These are phyloP conservation scores for Platycheirus albimanus DNA, from an alignment of 2,888 invertebrate genomes.

Conservation along the genomic window DNA sequence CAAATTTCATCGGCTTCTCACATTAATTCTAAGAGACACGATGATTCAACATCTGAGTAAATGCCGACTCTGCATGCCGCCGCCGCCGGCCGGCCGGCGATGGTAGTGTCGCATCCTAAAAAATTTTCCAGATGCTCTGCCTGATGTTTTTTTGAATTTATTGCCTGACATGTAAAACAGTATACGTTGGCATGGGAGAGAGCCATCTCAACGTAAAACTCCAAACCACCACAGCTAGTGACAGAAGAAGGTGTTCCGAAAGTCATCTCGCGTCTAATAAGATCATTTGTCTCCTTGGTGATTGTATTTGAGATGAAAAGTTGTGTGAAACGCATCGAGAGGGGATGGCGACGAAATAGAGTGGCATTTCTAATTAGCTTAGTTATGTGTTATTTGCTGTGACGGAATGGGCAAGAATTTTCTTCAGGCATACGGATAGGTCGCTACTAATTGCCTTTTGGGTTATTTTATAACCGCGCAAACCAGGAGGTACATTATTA, in stretches of 20 bases:
- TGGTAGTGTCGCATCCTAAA: not conserved
- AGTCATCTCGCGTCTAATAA: slow-evolving; percentile 73
- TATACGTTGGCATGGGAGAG: slow-evolving; percentile 52
- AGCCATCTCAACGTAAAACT: slow-evolving; percentile 4
- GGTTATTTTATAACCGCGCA: slow-evolving; percentile 68
- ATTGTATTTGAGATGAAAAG: not conserved
- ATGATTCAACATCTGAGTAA: slow-evolving; percentile 51
- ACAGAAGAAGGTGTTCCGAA: slow-evolving; percentile 69
- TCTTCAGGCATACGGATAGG: slow-evolving; percentile 41
- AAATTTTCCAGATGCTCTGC: slow-evolving; percentile 58
- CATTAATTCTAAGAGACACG: slow-evolving; percentile 43
- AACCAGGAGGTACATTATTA: slow-evolving; percentile 45
- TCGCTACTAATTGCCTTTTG: slow-evolving; percentile 72
- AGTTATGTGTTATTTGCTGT: slow-evolving; percentile 59
- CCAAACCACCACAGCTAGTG: slow-evolving; percentile 34
- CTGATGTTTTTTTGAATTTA: slow-evolving; percentile 57
- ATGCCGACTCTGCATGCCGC: no score
- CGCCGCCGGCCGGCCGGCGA: not conserved
- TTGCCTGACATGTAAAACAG: slow-evolving; percentile 70
- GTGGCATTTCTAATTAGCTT: slow-evolving; percentile 71
- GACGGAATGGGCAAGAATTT: slow-evolving; percentile 36
- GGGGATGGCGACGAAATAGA: slow-evolving; percentile 40
- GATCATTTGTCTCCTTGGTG: slow-evolving; percentile 67
- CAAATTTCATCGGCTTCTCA: slow-evolving; percentile 70
- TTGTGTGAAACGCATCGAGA: no score